phyloP scores from a whole-genome alignment of 2,888 invertebrate genomes.

The Cyrtodaria siliqua region DNA sequence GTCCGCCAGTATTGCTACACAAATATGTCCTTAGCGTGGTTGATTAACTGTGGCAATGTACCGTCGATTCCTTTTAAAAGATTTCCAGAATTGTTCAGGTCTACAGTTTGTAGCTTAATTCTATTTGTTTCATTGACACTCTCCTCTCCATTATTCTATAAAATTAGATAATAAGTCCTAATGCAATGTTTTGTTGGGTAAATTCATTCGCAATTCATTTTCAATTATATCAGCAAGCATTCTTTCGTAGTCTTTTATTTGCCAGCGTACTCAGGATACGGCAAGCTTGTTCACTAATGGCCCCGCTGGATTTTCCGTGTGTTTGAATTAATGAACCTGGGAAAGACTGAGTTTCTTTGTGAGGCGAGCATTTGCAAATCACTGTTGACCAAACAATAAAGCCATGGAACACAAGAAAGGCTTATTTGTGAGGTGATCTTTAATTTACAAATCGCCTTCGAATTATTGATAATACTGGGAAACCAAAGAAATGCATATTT shows the following conservation, averaged over 20 bases:
- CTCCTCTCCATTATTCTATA: conserved; percentile 9
- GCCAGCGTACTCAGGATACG: conserved; percentile 31
- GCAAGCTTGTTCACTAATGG: conserved; percentile 46
- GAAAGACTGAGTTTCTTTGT: neutral
- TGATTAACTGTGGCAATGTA: neutral
- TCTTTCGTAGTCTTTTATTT: conserved; percentile 34
- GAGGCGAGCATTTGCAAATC: too few species aligned
- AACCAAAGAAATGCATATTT: too few species aligned
- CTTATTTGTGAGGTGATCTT: too few species aligned
- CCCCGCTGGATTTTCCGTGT: conserved; percentile 29
- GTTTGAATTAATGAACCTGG: conserved; percentile 51
- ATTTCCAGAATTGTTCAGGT: conserved; percentile 25
- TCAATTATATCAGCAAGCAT: conserved; percentile 51
- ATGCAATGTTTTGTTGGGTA: conserved; percentile 61
- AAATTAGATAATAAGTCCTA: conserved; percentile 49
- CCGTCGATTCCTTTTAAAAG: conserved; percentile 22
- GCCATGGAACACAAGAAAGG: too few species aligned
- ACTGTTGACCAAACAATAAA: too few species aligned
- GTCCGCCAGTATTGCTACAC: conserved; percentile 11
- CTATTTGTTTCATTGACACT: conserved; percentile 17
- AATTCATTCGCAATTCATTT: conserved; percentile 57
- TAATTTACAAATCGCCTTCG: too few species aligned
- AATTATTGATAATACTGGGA: too few species aligned
- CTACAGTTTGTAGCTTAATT: conserved; percentile 19
- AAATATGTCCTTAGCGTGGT: conserved; percentile 13